phyloP scores from a whole-genome alignment of 2,888 invertebrate species.

The Clunio marinus region DNA sequence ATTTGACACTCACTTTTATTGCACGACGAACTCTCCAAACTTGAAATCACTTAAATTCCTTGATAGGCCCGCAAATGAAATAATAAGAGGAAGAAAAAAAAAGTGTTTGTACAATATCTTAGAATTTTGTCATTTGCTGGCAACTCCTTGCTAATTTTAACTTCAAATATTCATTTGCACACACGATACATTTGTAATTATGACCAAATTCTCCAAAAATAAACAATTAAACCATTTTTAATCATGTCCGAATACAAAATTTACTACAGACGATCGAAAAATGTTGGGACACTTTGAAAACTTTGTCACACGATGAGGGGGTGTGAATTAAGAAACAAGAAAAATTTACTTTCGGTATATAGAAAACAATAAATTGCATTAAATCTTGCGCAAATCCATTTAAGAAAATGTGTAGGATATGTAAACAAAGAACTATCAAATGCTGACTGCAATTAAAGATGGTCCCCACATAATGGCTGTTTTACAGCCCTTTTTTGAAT shows the following conservation, averaged over 20 bases:
- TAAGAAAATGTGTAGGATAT: too few relatives aligned
- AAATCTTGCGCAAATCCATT: too few relatives aligned
- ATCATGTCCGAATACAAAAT: neutral
- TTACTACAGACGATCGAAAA: neutral
- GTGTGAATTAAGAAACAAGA: too few relatives aligned
- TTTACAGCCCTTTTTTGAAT: too few relatives aligned
- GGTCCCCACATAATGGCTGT: too few relatives aligned
- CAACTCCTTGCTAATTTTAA: neutral
- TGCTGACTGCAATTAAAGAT: too few relatives aligned
- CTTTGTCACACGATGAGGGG: neutral
- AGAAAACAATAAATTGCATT: too few relatives aligned
- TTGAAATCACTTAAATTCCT: neutral
- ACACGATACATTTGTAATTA: neutral
- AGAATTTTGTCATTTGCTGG: neutral
- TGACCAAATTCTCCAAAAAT: neutral
- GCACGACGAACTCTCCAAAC: neutral
- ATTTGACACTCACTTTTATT: constrained; percentile 1
- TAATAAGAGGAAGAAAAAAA: constrained; percentile 21
- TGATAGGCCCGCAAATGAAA: neutral
- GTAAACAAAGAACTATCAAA: too few relatives aligned
- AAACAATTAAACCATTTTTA: neutral
- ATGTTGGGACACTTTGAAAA: neutral
- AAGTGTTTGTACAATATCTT: constrained; percentile 24
- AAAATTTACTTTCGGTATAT: too few relatives aligned
- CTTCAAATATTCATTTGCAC: neutral